Evolutionary conservation across 2,888 invertebrate genomes (phyloP).

Genomic region (Antheraea assamensis): DNA sequence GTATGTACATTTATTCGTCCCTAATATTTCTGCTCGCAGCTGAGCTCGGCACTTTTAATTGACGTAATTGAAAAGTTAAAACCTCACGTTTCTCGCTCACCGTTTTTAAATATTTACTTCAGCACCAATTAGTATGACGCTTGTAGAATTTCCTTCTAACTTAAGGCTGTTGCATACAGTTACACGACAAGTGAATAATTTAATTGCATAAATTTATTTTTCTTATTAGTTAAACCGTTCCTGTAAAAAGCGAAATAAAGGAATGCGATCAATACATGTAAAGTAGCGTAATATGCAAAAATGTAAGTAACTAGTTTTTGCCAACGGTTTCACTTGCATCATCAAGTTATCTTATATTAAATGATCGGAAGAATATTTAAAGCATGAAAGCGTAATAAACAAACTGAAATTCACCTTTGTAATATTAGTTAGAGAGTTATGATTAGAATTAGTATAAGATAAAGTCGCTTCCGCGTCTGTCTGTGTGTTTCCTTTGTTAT

Average conservation of each 20-base stretch:
- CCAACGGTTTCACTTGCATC: too few species aligned
- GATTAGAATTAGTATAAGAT: too few species aligned
- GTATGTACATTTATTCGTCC: slow-evolving; percentile 1
- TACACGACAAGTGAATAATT: background rate
- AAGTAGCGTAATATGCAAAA: background rate
- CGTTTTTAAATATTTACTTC: slow-evolving; percentile 78
- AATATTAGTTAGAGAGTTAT: too few species aligned
- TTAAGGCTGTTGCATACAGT: slow-evolving; percentile 31
- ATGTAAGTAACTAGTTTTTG: background rate
- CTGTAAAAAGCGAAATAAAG: background rate
- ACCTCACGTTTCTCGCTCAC: slow-evolving; percentile 64
- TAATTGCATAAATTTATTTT: background rate
- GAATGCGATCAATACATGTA: background rate
- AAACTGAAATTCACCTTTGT: too few species aligned
- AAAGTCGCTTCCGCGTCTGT: too few species aligned
- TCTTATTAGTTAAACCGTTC: background rate
- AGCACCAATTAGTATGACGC: slow-evolving; percentile 73
- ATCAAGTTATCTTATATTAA: too few species aligned
- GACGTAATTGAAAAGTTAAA: slow-evolving; percentile 76
- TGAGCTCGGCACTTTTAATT: slow-evolving; percentile 63
- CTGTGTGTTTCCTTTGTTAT: too few species aligned
- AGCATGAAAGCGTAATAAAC: too few species aligned
- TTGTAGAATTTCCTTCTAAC: slow-evolving; percentile 57
- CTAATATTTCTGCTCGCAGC: slow-evolving; percentile 45
- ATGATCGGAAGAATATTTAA: too few species aligned